Evolutionary conservation across 2,113 vertebrate genomes (phyloP), one percentile per base, ranked within the genome.

Genomic region (Noturus placidus): DNA sequence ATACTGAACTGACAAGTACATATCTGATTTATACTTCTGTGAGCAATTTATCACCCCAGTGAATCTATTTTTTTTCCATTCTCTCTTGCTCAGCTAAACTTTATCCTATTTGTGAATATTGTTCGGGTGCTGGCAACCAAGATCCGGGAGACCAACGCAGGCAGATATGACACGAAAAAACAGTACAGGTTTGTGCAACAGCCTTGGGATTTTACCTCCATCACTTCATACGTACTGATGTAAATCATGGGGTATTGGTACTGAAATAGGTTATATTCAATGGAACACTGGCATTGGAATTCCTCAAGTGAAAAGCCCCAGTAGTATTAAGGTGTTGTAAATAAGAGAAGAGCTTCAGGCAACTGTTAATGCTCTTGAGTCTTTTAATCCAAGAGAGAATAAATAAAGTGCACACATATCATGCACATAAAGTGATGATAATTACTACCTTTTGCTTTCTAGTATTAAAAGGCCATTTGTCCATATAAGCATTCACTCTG

Each of bases 31-130:
- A 56, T 61, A 38, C 33, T 56, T 46, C 67, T 38, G 27, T 9
- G 10, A 82, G 38, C 80, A 76, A 76, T 83, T 74, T 83, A 30
- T 65, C 76, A 80, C 59, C 38, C 54, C 2, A 65, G 2, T 67
- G 81, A 35, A 54, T 77, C 10, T 13, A 59, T 17, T 87, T 67
- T 59, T 46, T 46, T 46, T 27, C 63, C 15, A 54, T 79, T 3
- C 86, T 56, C 92, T 81, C 94, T 42, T 85, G 94, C 95, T 57
- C 94, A 98, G 97, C 92, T 98, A 84, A 98, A 98, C 93, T 97
- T 97, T 84, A 83, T 97, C 91, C 87, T 97, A 86, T 97, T 98
- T 91, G 94, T 97, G 91, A 98, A 98, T 91, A 98, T 97, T 0
- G 96, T 97, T 19, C 94, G 97, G 89, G 96, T 97, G 81, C 91